Percentiles rank a stretch among this genome's conserved stretches.
These are phyloP conservation scores for Chelonus formosanus DNA, from an alignment of 2,888 invertebrate genomes.

Conservation along the genomic window DNA sequence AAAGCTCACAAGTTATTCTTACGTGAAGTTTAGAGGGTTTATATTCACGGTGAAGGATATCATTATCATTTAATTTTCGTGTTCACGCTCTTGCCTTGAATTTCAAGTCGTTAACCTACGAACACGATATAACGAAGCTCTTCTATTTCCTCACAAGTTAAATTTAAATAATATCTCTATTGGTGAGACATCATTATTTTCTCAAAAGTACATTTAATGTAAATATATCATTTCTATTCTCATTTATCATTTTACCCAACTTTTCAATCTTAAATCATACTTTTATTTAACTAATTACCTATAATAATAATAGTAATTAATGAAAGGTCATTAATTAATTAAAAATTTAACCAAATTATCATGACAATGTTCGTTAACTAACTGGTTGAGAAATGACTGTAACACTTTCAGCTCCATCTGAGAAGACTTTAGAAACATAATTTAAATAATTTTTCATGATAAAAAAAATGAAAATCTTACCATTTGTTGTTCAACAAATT, in stretches of 20 bases:
- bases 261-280: conserved; percentile 16
- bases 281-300: no score
- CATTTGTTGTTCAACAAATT: no score
- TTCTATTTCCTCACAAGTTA: conserved; percentile 32
- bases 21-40: conserved; percentile 27
- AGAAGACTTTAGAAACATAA: no score
- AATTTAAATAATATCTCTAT: conserved; percentile 40
- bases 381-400: no score
- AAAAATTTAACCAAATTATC: no score
- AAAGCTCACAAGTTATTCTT: conserved; percentile 27
- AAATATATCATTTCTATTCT: conserved; percentile 12
- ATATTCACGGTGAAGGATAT: conserved; percentile 45
- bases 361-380: no score
- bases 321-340: no score
- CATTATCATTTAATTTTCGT: conserved; percentile 60
- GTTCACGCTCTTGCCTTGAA: conserved; percentile 40
- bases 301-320: no score
- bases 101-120: conserved; percentile 51
- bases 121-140: conserved; percentile 45
- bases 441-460: no score
- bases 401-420: no score
- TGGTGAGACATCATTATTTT: conserved; percentile 29
- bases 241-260: background rate
- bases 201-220: conserved; percentile 12
- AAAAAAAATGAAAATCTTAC: no score